These are phyloP conservation scores for Sphaerodactylus townsendi DNA, from an alignment of 2,113 vertebrate genomes.

Conservation along the genomic window DNA sequence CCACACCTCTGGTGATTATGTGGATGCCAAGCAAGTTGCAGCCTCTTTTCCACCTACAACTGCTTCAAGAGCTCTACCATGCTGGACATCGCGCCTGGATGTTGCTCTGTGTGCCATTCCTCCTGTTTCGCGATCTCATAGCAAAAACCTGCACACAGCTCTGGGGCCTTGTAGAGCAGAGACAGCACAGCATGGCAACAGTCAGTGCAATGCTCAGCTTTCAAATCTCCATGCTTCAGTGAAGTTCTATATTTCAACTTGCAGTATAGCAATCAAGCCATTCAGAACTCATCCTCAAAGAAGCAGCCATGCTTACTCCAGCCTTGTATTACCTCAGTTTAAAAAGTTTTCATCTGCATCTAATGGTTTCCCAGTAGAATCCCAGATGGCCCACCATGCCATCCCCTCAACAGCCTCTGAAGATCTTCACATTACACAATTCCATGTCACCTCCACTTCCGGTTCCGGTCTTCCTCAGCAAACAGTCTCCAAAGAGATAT, in stretches of 20 bases:
- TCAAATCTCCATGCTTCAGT: constrained; percentile 58
- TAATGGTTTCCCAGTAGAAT: not conserved
- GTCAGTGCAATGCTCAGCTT: constrained; percentile 30
- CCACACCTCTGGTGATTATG: not conserved
- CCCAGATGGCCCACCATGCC: constrained; percentile 46
- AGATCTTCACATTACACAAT: constrained; percentile 66
- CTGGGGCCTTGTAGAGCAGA: constrained; percentile 37
- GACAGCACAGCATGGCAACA: constrained; percentile 17
- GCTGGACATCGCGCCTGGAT: constrained; percentile 63
- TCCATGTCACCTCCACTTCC: constrained; percentile 62
- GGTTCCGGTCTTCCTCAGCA: constrained; percentile 48
- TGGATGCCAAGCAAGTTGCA: constrained; percentile 30
- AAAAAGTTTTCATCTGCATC: constrained; percentile 42
- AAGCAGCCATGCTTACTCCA: constrained; percentile 41
- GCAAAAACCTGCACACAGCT: constrained; percentile 38
- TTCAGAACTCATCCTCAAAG: constrained; percentile 8
- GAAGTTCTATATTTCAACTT: constrained; percentile 72
- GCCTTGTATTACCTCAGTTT: constrained; percentile 47
- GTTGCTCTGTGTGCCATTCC: constrained; percentile 60
- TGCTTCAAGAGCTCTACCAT: constrained; percentile 46
- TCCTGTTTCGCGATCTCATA: constrained; percentile 41
- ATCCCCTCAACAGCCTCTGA: constrained; percentile 53
- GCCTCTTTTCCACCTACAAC: constrained; percentile 44
- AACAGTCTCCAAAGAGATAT: constrained; percentile 55
- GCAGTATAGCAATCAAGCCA: constrained; percentile 67